phyloP scores from a whole-genome alignment of 2,888 invertebrate species.

The Lasioglossum leucozonium region DNA sequence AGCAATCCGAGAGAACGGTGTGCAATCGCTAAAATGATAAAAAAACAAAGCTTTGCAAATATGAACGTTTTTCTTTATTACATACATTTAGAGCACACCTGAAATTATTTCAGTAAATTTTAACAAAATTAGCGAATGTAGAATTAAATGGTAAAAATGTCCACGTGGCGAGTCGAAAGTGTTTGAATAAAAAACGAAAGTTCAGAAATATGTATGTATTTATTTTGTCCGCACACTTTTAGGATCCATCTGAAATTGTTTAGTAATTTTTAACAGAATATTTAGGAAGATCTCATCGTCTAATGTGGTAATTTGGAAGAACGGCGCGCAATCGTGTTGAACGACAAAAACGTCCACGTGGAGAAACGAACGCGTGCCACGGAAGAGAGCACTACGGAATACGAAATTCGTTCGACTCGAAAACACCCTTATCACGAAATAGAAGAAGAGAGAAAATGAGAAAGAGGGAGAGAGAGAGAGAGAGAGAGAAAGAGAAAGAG shows the following conservation, averaged over 20 bases:
- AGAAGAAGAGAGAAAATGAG: neutral
- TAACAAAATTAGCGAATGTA: too few relatives aligned
- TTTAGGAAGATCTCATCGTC: neutral
- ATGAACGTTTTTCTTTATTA: too few relatives aligned
- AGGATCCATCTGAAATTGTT: neutral
- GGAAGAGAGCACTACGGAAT: slow-evolving; percentile 25
- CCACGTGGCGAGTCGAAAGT: too few relatives aligned
- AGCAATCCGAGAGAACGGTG: too few relatives aligned
- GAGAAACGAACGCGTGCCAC: neutral
- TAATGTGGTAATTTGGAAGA: neutral
- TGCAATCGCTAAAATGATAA: too few relatives aligned
- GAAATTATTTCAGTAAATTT: too few relatives aligned
- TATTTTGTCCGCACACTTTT: neutral
- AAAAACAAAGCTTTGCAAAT: too few relatives aligned
- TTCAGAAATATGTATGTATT: neutral
- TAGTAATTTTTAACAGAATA: neutral
- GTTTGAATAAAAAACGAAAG: too few relatives aligned
- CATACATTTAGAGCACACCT: too few relatives aligned
- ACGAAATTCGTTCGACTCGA: slow-evolving; percentile 24
- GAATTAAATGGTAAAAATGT: too few relatives aligned
- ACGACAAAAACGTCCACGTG: neutral
- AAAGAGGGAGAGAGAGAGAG: neutral
- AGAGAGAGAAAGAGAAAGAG: neutral
- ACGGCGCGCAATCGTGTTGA: neutral
- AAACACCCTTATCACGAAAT: slow-evolving; percentile 8